A percentile compares a stretch with the other conserved stretches of the same genome.
Evolutionary conservation across 2,888 invertebrate species (phyloP).

Genomic region (Phyto melanocephala): DNA sequence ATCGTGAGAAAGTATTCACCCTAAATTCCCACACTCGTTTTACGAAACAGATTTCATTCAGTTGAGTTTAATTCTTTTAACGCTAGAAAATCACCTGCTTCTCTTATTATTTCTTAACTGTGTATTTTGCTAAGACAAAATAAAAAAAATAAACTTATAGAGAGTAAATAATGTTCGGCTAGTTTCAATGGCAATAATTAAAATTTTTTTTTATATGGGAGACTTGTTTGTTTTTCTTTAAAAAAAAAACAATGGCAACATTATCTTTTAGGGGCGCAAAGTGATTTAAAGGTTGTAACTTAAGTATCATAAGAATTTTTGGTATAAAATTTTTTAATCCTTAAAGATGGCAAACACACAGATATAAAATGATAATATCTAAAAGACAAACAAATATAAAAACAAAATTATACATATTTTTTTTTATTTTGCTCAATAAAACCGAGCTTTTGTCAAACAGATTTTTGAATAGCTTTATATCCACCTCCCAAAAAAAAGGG

Average conservation of each 20-base stretch:
- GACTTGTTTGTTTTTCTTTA: not conserved
- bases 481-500: no score
- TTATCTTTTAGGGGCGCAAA: not conserved
- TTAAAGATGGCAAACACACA: no score
- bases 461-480: no score
- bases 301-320: not conserved
- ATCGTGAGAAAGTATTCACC: slow-evolving; percentile 79
- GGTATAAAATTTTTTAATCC: no score
- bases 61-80: slow-evolving; percentile 9
- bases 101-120: slow-evolving; percentile 18
- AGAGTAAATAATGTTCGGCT: slow-evolving; percentile 19
- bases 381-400: no score
- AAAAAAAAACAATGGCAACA: not conserved
- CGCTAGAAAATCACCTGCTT: slow-evolving; percentile 62
- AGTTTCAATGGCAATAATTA: slow-evolving; percentile 1
- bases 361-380: no score
- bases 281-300: not conserved
- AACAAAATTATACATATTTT: no score
- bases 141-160: slow-evolving; percentile 44
- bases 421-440: no score
- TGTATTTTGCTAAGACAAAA: slow-evolving; percentile 13
- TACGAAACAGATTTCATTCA: slow-evolving; percentile 41
- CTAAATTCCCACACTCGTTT: slow-evolving; percentile 77
- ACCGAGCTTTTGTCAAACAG: no score
- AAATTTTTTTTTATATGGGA: slow-evolving; percentile 38